Percentiles rank a stretch among this genome's conserved stretches.
Conservation (phyloP, 2,888 invertebrate species). For the Gandaritis pyraliata region DNA sequence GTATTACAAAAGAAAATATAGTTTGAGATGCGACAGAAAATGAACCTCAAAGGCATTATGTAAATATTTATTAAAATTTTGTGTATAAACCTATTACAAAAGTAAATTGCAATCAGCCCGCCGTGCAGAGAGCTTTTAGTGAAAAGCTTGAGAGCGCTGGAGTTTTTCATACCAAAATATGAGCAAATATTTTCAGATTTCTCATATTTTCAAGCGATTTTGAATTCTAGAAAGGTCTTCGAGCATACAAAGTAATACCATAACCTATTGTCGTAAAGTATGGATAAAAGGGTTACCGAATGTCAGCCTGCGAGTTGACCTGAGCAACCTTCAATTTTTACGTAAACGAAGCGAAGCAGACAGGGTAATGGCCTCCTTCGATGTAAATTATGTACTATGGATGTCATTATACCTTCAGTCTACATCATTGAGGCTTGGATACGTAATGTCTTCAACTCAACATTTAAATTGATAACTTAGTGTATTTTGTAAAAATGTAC, state of each 20-base stretch:
- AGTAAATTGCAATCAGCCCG: slow-evolving; percentile 12
- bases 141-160: slow-evolving; percentile 2
- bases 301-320: slow-evolving; percentile 47
- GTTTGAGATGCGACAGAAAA: slow-evolving; percentile 27
- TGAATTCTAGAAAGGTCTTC: slow-evolving; percentile 16
- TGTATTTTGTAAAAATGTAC: slow-evolving; percentile 10
- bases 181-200: not conserved
- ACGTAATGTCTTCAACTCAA: slow-evolving; percentile 19
- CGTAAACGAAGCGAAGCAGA: slow-evolving; percentile 36
- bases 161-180: slow-evolving; percentile 5
- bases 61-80: slow-evolving; percentile 22
- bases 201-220: slow-evolving; percentile 22
- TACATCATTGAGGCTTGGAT: slow-evolving; percentile 24
- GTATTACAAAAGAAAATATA: slow-evolving; percentile 31
- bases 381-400: slow-evolving; percentile 35
- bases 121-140: slow-evolving; percentile 1
- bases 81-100: slow-evolving; percentile 11
- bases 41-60: slow-evolving; percentile 30
- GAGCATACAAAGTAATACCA: slow-evolving; percentile 27
- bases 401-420: slow-evolving; percentile 32
- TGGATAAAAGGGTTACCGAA: slow-evolving; percentile 52
- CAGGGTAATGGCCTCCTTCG: slow-evolving; percentile 37
- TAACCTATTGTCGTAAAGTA: slow-evolving; percentile 31
- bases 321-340: slow-evolving; percentile 45
- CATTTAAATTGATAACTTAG: slow-evolving; percentile 19